These are phyloP conservation scores for Drosophila lowei DNA, from an alignment of 1,140 invertebrate genomes.

Conservation along the genomic window DNA sequence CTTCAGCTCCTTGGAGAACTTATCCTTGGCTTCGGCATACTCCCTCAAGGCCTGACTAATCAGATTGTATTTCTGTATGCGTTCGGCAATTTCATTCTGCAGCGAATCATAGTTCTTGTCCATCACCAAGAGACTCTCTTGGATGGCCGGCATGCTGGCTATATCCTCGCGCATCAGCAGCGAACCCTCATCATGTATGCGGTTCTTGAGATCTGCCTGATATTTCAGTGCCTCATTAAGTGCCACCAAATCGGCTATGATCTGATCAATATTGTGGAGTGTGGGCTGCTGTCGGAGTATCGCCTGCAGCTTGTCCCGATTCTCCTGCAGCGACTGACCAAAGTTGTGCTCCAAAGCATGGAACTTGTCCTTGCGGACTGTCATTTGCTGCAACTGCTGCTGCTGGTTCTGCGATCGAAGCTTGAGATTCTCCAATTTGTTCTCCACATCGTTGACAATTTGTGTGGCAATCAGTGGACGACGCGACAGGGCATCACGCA, in stretches of 20 bases:
- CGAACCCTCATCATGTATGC: conserved; percentile 88
- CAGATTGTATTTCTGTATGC: conserved; percentile 89
- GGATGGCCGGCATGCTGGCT: conserved; percentile 89
- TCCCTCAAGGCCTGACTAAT: conserved; percentile 90
- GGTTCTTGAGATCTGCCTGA: conserved; percentile 84
- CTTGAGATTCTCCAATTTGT: conserved; percentile 87
- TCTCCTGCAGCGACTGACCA: conserved; percentile 86
- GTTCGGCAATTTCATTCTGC: conserved; percentile 88
- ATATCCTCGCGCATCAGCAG: conserved; percentile 92
- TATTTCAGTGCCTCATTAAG: conserved; percentile 84
- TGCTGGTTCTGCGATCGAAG: conserved; percentile 87
- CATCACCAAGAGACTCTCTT: conserved; percentile 89
- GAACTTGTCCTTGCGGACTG: conserved; percentile 88
- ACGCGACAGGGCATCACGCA: conserved; percentile 88
- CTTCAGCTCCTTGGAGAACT: conserved; percentile 87
- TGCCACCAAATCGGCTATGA: conserved; percentile 78
- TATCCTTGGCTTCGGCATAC: conserved; percentile 88
- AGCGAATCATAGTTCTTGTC: conserved; percentile 92
- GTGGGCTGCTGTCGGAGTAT: conserved; percentile 83
- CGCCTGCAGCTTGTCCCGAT: conserved; percentile 84
- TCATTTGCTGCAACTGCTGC: conserved; percentile 87
- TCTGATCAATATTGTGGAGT: conserved; percentile 81
- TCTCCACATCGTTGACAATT: conserved; percentile 88
- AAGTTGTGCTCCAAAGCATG: conserved; percentile 87
- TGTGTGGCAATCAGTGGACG: conserved; percentile 88